These are phyloP conservation scores for Esox lucius DNA, from an alignment of 2,797 vertebrate genomes.

Conservation along the genomic window DNA sequence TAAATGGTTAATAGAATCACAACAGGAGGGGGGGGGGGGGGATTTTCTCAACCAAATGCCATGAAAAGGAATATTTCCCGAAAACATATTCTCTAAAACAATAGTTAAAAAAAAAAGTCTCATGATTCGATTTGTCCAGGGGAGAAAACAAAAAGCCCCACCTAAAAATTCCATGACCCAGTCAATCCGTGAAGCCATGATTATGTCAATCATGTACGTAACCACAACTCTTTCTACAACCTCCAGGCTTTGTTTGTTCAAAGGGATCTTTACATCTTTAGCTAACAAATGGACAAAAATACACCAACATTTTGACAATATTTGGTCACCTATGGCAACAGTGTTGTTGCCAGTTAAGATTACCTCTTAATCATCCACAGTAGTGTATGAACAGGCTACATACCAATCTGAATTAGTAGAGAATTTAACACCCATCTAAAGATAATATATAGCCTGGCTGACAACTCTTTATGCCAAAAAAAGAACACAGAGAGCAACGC, in stretches of 20 bases:
- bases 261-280: neutral
- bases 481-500: neutral
- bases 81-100: too few species aligned
- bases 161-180: neutral
- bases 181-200: neutral
- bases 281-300: neutral
- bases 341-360: neutral
- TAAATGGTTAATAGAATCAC: conserved; percentile 6
- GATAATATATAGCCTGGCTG: neutral
- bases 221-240: neutral
- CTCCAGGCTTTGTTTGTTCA: neutral
- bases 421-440: neutral
- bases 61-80: neutral
- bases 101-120: too few species aligned
- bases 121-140: neutral
- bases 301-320: neutral
- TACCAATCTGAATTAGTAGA: neutral
- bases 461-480: neutral
- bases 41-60: neutral
- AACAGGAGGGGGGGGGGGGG: too few species aligned
- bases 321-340: neutral
- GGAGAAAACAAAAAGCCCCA: too few species aligned
- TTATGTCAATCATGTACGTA: neutral
- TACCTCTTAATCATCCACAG: neutral
- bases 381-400: neutral